These are phyloP conservation scores for Erythrolamprus reginae DNA, from an alignment of 2,113 vertebrate genomes.

Conservation along the genomic window DNA sequence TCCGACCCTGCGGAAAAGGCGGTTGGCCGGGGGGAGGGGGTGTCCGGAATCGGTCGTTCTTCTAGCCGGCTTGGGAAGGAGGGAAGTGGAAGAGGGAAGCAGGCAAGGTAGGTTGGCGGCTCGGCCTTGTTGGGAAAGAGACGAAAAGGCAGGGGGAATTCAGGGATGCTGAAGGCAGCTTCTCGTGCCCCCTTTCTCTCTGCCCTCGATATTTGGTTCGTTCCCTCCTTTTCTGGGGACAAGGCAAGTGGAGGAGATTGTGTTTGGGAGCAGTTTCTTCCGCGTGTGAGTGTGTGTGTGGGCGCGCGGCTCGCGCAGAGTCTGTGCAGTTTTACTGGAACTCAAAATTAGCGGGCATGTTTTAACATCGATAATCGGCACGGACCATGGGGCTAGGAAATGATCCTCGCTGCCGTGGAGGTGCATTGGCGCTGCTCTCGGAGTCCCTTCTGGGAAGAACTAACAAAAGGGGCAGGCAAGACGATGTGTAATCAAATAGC, in stretches of 20 bases:
- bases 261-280: constrained; percentile 42
- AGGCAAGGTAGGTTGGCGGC: constrained; percentile 70
- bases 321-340: constrained; percentile 84
- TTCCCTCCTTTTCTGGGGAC: not conserved
- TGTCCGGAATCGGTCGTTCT: constrained; percentile 53
- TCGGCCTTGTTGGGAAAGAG: constrained; percentile 82
- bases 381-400: constrained; percentile 74
- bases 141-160: constrained; percentile 61
- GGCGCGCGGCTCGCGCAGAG: constrained; percentile 31
- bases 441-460: constrained; percentile 63
- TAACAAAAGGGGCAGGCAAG: constrained; percentile 79
- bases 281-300: constrained; percentile 18
- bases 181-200: constrained; percentile 9
- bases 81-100: constrained; percentile 58
- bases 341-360: constrained; percentile 95
- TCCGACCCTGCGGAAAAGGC: constrained; percentile 64
- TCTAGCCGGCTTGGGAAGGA: constrained; percentile 58
- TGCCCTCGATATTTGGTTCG: constrained; percentile 22
- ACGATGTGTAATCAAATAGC: constrained; percentile 81
- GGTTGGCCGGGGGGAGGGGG: constrained; percentile 58
- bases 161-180: constrained; percentile 67
- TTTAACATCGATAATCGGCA: constrained; percentile 92
- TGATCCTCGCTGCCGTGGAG: constrained; percentile 68
- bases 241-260: constrained; percentile 10
- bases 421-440: constrained; percentile 64